Conservation (phyloP, 1,140 invertebrate species). For the Tetranychus urticae region DNA sequence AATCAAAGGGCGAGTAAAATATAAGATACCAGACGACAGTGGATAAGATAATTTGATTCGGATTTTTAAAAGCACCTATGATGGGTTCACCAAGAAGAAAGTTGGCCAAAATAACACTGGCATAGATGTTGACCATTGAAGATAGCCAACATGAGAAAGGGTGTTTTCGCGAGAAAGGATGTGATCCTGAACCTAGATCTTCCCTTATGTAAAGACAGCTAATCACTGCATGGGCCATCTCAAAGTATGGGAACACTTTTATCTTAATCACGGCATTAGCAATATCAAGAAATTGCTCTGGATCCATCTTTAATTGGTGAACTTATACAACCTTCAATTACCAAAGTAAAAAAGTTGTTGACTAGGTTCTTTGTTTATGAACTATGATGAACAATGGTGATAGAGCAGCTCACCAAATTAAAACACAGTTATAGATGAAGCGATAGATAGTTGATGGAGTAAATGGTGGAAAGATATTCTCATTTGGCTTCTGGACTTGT, state of each 20-base stretch:
- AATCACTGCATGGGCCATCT: slow-evolving; percentile 75
- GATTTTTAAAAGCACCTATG: slow-evolving; percentile 77
- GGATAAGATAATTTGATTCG: slow-evolving; percentile 66
- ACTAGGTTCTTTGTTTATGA: no score
- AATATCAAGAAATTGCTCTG: slow-evolving; percentile 40
- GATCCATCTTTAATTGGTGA: slow-evolving; percentile 10
- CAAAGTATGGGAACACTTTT: slow-evolving; percentile 99
- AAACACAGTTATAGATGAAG: no score
- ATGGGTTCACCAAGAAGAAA: slow-evolving; percentile 83
- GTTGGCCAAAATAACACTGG: slow-evolving; percentile 79
- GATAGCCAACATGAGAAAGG: slow-evolving; percentile 91
- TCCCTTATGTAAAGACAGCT: slow-evolving; percentile 78
- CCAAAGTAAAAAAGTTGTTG: no score
- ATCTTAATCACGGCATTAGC: slow-evolving; percentile 95
- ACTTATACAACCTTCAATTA: no score
- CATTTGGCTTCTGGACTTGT: no score
- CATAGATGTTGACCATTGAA: slow-evolving; percentile 89
- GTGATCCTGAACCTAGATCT: slow-evolving; percentile 65
- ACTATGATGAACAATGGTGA: no score
- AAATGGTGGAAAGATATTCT: no score
- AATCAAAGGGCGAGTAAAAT: slow-evolving; percentile 95
- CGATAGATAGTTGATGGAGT: no score
- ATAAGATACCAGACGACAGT: slow-evolving; percentile 78
- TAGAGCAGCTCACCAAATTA: no score
- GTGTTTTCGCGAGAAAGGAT: slow-evolving; percentile 83